Percentiles rank a stretch among this genome's conserved stretches.
phyloP scores from a whole-genome alignment of 2,797 vertebrate species.

The Sebastes trivittatus region DNA sequence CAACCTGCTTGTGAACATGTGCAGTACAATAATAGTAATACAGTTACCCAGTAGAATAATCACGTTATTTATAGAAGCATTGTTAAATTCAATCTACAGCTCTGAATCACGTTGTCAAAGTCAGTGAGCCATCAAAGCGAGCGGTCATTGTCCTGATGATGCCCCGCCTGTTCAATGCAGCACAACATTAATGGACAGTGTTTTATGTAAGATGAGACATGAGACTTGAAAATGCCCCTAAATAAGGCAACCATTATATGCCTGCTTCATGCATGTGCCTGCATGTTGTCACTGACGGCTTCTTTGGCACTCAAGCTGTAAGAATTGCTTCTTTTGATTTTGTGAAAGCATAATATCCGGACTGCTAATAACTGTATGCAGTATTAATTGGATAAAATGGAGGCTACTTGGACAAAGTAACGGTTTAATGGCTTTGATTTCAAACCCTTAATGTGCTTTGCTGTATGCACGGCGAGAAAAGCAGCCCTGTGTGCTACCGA shows the following conservation, averaged over 20 bases:
- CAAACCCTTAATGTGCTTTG: constrained; percentile 15
- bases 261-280: not conserved
- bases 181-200: not conserved
- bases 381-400: constrained; percentile 39
- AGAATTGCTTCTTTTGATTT: constrained; percentile 16
- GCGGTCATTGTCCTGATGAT: constrained; percentile 9
- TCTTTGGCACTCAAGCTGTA: constrained; percentile 2
- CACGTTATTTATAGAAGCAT: constrained; percentile 23
- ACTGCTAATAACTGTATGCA: constrained; percentile 17
- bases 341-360: constrained; percentile 3
- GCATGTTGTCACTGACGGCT: constrained; percentile 1
- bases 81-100: constrained; percentile 8
- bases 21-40: not conserved
- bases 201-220: constrained; percentile 17
- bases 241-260: constrained; percentile 18
- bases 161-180: not conserved
- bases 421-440: constrained; percentile 25
- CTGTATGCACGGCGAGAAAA: not conserved
- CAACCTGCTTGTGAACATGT: constrained; percentile 22
- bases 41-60: constrained; percentile 14
- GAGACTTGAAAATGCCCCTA: constrained; percentile 3
- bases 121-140: constrained; percentile 11
- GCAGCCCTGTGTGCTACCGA: not conserved
- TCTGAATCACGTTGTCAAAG: constrained; percentile 15
- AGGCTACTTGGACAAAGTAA: constrained; percentile 10